These are phyloP conservation scores for Punctoribates punctum DNA, from an alignment of 2,888 invertebrate species.

Conservation along the genomic window DNA sequence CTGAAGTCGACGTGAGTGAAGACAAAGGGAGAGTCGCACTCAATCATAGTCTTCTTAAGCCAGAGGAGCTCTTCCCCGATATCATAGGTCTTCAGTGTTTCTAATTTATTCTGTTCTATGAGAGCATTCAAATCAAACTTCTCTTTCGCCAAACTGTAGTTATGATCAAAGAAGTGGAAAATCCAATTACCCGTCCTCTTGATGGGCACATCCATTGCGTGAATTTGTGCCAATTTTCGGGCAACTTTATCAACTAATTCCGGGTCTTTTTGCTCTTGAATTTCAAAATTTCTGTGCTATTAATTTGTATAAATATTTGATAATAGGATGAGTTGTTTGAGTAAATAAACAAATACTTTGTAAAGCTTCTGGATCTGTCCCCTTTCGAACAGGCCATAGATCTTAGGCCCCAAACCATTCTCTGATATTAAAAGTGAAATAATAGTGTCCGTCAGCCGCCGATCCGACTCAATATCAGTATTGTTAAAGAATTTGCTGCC, in stretches of 20 bases:
- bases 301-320: slow-evolving; percentile 56
- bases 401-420: slow-evolving; percentile 74
- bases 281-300: slow-evolving; percentile 64
- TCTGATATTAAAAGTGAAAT: not conserved
- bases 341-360: slow-evolving; percentile 1
- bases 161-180: not conserved
- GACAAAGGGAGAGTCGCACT: not conserved
- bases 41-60: not conserved
- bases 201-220: slow-evolving; percentile 86
- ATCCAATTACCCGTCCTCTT: slow-evolving; percentile 59
- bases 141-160: not conserved
- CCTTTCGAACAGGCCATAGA: slow-evolving; percentile 92
- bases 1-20: slow-evolving; percentile 38
- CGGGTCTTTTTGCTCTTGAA: slow-evolving; percentile 73
- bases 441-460: not conserved
- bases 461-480: too few relatives aligned
- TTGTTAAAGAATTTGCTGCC: too few relatives aligned
- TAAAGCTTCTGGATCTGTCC: slow-evolving; percentile 88
- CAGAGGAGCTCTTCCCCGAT: slow-evolving; percentile 26
- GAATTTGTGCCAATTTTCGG: slow-evolving; percentile 86
- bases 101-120: slow-evolving; percentile 1
- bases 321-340: not conserved
- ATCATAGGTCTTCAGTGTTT: not conserved
- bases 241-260: slow-evolving; percentile 77
- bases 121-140: not conserved